Base-by-base conservation (phyloP, 1,140 invertebrate species). In the Centruroides sculpturatus region DNA sequence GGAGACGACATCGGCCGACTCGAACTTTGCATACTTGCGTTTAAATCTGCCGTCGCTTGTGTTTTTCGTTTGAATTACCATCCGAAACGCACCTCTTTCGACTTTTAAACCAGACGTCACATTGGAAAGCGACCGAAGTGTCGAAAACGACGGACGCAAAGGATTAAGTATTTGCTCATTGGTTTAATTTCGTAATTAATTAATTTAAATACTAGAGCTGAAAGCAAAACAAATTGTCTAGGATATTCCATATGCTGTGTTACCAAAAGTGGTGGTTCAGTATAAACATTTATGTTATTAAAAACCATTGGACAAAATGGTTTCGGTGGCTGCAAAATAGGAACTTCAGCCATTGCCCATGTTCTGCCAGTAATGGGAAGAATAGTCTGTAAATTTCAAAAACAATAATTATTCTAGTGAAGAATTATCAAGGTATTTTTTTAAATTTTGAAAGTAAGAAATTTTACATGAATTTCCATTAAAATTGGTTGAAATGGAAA, bases 181-280 rank as follows among this genome's bases (percentile, higher is more conserved):
- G n/a, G n/a, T n/a, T n/a, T n/a, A 50, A 11, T 23, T 50, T 80
- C 56, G n/a, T 83, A 53, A 53, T 23, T 51, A 36, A 53, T 23
- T 6, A 53, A 53, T 6, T 53, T 13, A 41, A 54, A 76, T 74
- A 82, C 82, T 71, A 88, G 85, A 55, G 88, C 83, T 41, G 87
- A 93, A 36, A 96, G 79, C 57, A 94, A 79, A 7, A 92, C 84
- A 74, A 91, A 89, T 71, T 85, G 83, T 13, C 83, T 78, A 0
- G 85, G 81, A 34, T 79, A 76, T 66, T 87, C 81, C 64, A 83
- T 80, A 69, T 89, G 87, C 67, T 90, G 86, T 6, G 84, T 81
- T n/a, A 82, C 84, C 47, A 85, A 74, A 59, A 81, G 74, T 0
- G 84, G 85, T 10, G 82, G 80, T 62, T 82, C 75, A n/a, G 67